Conservation (phyloP, 2,888 invertebrate species). For the Leptopterna dolabrata region DNA sequence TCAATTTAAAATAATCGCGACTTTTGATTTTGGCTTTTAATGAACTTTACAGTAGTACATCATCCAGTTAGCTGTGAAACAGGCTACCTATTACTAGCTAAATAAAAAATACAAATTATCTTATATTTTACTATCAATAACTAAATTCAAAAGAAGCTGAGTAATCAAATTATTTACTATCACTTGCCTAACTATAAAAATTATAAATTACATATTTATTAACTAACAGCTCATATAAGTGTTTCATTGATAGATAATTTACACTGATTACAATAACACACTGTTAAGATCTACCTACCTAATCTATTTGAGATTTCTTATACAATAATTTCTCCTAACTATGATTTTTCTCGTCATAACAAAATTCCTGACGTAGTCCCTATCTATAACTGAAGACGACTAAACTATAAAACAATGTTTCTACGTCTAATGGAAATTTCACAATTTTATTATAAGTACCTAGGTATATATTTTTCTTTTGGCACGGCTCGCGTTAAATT, state of each 20-base stretch:
- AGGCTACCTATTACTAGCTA: background rate
- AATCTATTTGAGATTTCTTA: background rate
- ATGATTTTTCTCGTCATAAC: background rate
- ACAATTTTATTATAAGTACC: too few species aligned
- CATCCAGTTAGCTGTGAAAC: background rate
- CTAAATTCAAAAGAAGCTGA: conserved; percentile 13
- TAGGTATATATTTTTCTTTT: background rate
- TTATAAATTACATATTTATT: conserved; percentile 1
- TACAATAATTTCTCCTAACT: background rate
- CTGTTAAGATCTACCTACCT: conserved; percentile 13
- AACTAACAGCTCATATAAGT: background rate
- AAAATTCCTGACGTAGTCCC: background rate
- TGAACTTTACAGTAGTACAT: background rate
- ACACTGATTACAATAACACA: conserved; percentile 23
- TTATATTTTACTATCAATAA: background rate
- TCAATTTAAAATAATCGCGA: background rate
- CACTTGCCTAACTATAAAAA: background rate
- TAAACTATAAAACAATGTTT: conserved; percentile 8
- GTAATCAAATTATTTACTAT: conserved; percentile 15
- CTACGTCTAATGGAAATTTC: conserved; percentile 6
- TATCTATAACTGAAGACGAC: background rate
- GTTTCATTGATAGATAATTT: background rate
- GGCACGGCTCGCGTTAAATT: conserved; percentile 33
- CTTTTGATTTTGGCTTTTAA: background rate
- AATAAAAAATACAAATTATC: background rate